phyloP scores from a whole-genome alignment of 2,888 invertebrate genomes.

The Luperina nickerlii region DNA sequence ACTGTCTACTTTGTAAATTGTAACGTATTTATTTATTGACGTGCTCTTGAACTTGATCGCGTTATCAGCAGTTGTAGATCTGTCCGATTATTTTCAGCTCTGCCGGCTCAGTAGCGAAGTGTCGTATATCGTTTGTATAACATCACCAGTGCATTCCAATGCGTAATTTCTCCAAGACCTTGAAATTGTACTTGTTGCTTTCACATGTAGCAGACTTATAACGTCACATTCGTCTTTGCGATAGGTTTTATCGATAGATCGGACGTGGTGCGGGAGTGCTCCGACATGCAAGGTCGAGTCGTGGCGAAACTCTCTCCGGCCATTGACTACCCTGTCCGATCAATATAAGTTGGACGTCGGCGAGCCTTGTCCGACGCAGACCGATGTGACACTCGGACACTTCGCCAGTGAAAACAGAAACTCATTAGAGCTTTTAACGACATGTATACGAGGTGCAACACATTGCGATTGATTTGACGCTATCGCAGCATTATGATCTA shows the following conservation, averaged over 20 bases:
- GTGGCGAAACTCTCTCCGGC: constrained; percentile 79
- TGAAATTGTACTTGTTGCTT: constrained; percentile 85
- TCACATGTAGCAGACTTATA: constrained; percentile 79
- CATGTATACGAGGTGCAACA: constrained; percentile 76
- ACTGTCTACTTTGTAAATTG: constrained; percentile 74
- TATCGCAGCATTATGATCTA: constrained; percentile 74
- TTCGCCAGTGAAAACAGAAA: constrained; percentile 79
- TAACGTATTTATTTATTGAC: constrained; percentile 75
- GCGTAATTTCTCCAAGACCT: constrained; percentile 77
- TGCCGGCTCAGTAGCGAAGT: constrained; percentile 62
- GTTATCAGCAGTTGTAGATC: constrained; percentile 74
- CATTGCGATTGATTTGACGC: constrained; percentile 72
- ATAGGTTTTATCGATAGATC: constrained; percentile 83
- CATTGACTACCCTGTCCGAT: constrained; percentile 78
- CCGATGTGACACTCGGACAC: constrained; percentile 77
- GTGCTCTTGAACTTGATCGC: constrained; percentile 85
- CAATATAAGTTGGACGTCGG: constrained; percentile 78
- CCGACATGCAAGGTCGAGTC: constrained; percentile 73
- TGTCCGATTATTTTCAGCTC: constrained; percentile 75
- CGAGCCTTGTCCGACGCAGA: constrained; percentile 51
- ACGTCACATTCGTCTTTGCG: constrained; percentile 76
- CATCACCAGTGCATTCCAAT: constrained; percentile 67
- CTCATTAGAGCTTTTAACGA: constrained; percentile 83
- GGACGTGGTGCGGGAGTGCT: constrained; percentile 72
- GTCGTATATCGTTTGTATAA: constrained; percentile 62